Conservation (phyloP, 2,888 invertebrate species). For the Idaea straminata region DNA sequence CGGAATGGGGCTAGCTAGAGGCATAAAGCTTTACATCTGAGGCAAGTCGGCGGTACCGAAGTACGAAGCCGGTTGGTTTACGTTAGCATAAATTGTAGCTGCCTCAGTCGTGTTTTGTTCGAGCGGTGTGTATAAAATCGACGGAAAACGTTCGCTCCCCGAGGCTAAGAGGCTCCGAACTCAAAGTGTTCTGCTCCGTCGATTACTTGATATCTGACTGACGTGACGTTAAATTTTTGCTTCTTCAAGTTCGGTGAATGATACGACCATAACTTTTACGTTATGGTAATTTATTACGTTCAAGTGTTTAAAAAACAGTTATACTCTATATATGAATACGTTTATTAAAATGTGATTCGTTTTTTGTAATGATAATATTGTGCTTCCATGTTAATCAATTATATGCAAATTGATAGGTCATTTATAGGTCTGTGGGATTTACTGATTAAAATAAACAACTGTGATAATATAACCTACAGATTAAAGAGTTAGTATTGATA, state of each 20-base stretch:
- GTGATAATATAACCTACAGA: background rate
- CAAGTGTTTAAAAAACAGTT: background rate
- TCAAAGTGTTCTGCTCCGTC: constrained; percentile 50
- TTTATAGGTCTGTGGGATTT: background rate
- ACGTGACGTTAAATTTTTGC: constrained; percentile 70
- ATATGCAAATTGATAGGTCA: constrained; percentile 7
- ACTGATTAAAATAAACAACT: background rate
- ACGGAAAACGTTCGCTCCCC: constrained; percentile 53
- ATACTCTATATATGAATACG: constrained; percentile 13
- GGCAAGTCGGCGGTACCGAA: constrained; percentile 33
- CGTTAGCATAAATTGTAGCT: constrained; percentile 61
- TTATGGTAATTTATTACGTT: background rate
- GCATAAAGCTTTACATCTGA: constrained; percentile 44
- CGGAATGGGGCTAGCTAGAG: constrained; percentile 42
- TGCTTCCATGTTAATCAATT: constrained; percentile 13
- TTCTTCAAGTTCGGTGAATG: background rate
- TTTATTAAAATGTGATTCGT: constrained; percentile 24
- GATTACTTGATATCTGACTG: constrained; percentile 62
- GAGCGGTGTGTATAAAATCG: constrained; percentile 51
- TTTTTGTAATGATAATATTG: constrained; percentile 25
- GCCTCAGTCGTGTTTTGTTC: constrained; percentile 48
- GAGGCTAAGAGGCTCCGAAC: constrained; percentile 38
- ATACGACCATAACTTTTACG: constrained; percentile 22
- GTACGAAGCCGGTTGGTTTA: constrained; percentile 42
- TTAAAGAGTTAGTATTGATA: background rate